phyloP scores from a whole-genome alignment of 2,797 vertebrate species.

The Bradypodion ventrale region DNA sequence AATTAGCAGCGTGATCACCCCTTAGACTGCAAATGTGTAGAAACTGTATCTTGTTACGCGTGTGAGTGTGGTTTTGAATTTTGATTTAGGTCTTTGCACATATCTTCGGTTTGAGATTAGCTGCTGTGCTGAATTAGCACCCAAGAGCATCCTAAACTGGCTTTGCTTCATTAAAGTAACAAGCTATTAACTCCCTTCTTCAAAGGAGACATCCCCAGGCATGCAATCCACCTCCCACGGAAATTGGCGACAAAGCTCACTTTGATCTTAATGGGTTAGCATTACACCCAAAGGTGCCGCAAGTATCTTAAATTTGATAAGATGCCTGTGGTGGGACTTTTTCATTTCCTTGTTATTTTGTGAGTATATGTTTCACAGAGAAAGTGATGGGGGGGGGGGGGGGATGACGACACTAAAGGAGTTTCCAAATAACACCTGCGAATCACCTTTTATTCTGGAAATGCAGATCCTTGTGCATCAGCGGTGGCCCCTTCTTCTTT shows the following conservation, averaged over 20 bases:
- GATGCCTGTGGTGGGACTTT: neutral
- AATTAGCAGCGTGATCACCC: neutral
- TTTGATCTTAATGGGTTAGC: constrained; percentile 38
- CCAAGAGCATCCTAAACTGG: constrained; percentile 13
- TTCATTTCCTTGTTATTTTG: constrained; percentile 9
- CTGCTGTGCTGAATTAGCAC: constrained; percentile 22
- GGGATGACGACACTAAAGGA: no score
- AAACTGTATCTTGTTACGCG: neutral
- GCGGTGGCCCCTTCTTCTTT: neutral
- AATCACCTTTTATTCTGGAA: constrained; percentile 1
- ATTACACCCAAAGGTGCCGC: constrained; percentile 24
- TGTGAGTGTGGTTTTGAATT: neutral
- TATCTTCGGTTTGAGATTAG: constrained; percentile 18
- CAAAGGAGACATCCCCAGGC: constrained; percentile 6
- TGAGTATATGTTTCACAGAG: constrained; percentile 23
- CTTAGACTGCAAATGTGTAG: neutral
- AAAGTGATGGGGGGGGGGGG: constrained; percentile 4
- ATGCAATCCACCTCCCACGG: constrained; percentile 1
- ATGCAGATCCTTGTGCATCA: constrained; percentile 1
- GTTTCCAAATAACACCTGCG: neutral
- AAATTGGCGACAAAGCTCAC: constrained; percentile 31
- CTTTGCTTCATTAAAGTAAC: constrained; percentile 5
- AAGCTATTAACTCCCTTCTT: constrained; percentile 24
- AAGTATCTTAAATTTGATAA: constrained; percentile 11
- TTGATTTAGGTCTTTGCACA: neutral